Percentiles rank a stretch among this genome's conserved stretches.
Conservation (phyloP, 2,888 invertebrate genomes). For the Epiblema foenella region DNA sequence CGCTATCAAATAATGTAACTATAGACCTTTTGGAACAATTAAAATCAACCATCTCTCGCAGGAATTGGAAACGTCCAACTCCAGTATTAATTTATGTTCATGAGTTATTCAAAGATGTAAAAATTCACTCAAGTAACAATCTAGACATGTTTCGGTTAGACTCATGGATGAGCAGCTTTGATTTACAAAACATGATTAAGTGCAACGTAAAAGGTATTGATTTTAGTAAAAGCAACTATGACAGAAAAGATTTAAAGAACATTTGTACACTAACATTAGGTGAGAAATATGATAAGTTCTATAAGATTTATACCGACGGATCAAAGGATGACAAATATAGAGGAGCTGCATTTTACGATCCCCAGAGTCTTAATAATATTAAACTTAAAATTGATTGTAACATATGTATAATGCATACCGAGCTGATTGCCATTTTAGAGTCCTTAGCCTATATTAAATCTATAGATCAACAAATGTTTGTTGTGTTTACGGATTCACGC, state of each 20-base stretch:
- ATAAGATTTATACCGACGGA: background rate
- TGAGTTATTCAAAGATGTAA: background rate
- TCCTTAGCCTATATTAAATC: conserved; percentile 1
- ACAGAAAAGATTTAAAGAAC: too few species aligned
- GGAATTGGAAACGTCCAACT: background rate
- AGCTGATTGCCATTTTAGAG: too few species aligned
- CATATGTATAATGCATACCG: too few species aligned
- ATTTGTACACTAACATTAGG: too few species aligned
- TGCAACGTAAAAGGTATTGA: too few species aligned
- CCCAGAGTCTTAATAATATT: background rate
- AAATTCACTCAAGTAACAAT: background rate
- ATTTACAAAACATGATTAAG: too few species aligned
- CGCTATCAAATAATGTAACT: background rate
- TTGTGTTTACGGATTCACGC: background rate
- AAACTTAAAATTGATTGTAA: too few species aligned
- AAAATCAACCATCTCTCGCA: too few species aligned
- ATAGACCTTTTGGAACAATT: too few species aligned
- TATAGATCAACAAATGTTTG: background rate
- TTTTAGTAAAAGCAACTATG: too few species aligned
- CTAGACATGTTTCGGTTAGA: background rate
- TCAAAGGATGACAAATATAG: background rate
- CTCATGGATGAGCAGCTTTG: too few species aligned
- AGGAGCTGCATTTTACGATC: conserved; percentile 2
- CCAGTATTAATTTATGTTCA: background rate
- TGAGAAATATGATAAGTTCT: too few species aligned